Percentiles rank a stretch among this genome's conserved stretches.
Evolutionary conservation across 2,113 vertebrate species (phyloP).

Genomic region (Phyllostomus discolor): DNA sequence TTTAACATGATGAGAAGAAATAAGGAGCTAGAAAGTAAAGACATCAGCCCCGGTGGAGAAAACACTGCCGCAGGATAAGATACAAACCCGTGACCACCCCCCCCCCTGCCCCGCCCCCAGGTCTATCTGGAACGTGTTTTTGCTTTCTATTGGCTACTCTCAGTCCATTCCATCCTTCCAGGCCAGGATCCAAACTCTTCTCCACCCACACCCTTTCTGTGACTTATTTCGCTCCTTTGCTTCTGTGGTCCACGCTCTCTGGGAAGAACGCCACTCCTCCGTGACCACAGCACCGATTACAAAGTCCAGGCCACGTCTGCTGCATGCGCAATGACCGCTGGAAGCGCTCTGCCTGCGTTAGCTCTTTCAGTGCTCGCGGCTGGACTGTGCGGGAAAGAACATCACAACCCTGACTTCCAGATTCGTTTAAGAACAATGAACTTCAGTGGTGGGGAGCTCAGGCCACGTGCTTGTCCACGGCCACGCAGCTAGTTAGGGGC

Average conservation of each 20-base stretch:
- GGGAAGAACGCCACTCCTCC: not conserved
- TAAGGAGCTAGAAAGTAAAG: conserved; percentile 76
- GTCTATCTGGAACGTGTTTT: not conserved
- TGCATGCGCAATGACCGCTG: not conserved
- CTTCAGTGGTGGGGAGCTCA: not conserved
- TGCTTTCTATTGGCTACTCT: conserved; percentile 5
- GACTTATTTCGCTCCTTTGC: not conserved
- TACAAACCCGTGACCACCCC: not conserved
- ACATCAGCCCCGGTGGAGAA: conserved; percentile 73
- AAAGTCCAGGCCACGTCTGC: fast-evolving
- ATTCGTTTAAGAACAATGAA: not conserved
- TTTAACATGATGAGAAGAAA: conserved; percentile 80
- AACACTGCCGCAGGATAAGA: conserved; percentile 65
- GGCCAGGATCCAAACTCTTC: conserved; percentile 21
- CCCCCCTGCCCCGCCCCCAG: not conserved
- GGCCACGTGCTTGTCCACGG: not conserved
- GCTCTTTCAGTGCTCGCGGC: not conserved
- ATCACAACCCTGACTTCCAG: not conserved
- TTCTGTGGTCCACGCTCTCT: not conserved
- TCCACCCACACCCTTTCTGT: not conserved
- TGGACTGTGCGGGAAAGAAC: not conserved
- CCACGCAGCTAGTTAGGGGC: not conserved
- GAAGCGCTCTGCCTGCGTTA: not conserved
- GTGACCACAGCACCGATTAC: not conserved
- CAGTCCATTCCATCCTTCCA: not conserved